Base-by-base conservation (phyloP, 2,888 invertebrate species). In the Ryuthela nishihirai region DNA sequence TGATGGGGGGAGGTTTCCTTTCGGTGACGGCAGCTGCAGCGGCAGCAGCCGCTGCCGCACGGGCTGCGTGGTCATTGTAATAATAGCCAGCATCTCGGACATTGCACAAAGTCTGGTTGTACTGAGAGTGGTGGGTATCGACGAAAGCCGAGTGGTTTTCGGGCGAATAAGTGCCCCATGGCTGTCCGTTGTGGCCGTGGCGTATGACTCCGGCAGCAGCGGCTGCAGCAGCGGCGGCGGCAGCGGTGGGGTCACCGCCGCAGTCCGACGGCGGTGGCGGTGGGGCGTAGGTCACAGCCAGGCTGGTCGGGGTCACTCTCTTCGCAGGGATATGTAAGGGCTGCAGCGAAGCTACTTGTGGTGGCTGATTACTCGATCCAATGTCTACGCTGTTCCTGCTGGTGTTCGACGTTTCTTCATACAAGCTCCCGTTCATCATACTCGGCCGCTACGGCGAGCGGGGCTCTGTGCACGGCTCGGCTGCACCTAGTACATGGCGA, bases 271-370 rank as follows among this genome's bases (percentile, higher is more conserved):
- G n/a, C n/a, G n/a, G n/a, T n/a, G n/a, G n/a, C 62, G 64, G 61
- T 62, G 32, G 34, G 29, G 54, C 48, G 49, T 62, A 64, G 25
- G 65, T 50, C 34, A 56, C 61, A 40, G 59, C 56, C 47, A 62
- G 55, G 48, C 58, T 42, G 35, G 38, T 50, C 20, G 67, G 56
- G 59, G 69, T 65, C 54, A 68, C 65, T 38, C 70, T 61, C 77
- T 91, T 90, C 71, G 90, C 90, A 67, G 90, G 91, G 77, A 91
- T 90, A 79, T 91, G 90, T 65, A 91, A 80, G 59, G 86, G 85
- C 64, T 39, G 62, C 42, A 34, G 55, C 42, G 48, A 59, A 10
- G 63, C 52, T 36, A 61, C 63, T 18, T 56, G 53, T 38, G 60
- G 54, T 54, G 52, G 54, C 55, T 58, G 44, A 42, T 58, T 55